Base-by-base conservation (phyloP, 2,113 vertebrate species). In the Ornithorhynchus anatinus region DNA sequence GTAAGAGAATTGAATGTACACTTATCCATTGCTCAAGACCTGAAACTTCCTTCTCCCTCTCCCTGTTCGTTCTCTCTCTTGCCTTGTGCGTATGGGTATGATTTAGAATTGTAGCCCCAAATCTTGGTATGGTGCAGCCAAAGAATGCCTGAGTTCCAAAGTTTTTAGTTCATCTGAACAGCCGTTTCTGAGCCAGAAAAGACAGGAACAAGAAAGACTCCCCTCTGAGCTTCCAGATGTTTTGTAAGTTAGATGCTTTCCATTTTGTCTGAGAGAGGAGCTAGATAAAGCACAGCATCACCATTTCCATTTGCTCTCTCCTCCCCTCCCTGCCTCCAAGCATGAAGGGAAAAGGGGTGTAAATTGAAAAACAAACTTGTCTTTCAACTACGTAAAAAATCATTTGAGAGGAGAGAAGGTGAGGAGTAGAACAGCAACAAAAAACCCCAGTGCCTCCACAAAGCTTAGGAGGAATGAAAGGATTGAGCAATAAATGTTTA, bases 381-480 rank as follows among this genome's bases (percentile, higher is more conserved):
- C 54, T 61, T 40, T 71, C 66, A 62, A 56, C 65, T 53, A 17
- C 75, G 69, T 77, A 69, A 62, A 62, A 68, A 37, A 74, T 59
- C 40, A 59, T 20, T 31, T 20, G 17, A 31, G 6, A 33, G 2
- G 11, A 23, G 27, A 29, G 35, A 32, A 9, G 31, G 38, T 29
- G 40, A 40, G 36, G 35, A 59, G 23, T 31, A 16, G 4, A 57
- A 10, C 5, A 64, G 1, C 0, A 58, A 44, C 23, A 52, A 59
- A 17, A 10, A 25, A 59, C 29, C 3, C 22, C 23, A 6, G 0
- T 25, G 27, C 50, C 11, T 31, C 31, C 0, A 50, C 43, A 62
- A 72, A 62, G 51, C 4, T n/a, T 19, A 8, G 13, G 31, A 12
- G 33, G 27, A 69, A 12, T 23, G 42, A 37, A 25, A 48, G 0